phyloP scores from a whole-genome alignment of 2,888 invertebrate genomes.

The Oeneis ivallda region DNA sequence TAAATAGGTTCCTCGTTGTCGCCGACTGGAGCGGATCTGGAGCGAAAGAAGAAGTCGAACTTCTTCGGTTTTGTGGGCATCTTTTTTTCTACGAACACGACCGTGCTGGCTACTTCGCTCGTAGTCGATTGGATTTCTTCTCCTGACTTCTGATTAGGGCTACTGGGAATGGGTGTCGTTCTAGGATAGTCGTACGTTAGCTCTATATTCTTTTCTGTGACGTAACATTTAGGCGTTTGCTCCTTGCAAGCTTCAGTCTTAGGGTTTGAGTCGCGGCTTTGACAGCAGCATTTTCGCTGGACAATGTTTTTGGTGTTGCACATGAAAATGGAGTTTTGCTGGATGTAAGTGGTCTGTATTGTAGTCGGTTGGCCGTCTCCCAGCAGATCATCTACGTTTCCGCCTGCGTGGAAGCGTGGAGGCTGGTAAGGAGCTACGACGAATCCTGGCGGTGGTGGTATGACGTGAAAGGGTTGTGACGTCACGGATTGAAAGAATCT shows the following conservation, averaged over 20 bases:
- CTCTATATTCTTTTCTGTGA: constrained; percentile 79
- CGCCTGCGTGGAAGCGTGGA: constrained; percentile 79
- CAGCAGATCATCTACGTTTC: constrained; percentile 85
- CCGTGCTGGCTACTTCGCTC: constrained; percentile 78
- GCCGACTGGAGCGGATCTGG: constrained; percentile 77
- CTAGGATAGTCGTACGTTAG: constrained; percentile 76
- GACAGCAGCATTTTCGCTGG: constrained; percentile 71
- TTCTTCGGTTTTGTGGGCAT: constrained; percentile 74
- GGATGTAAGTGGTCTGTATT: constrained; percentile 72
- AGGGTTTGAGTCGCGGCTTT: constrained; percentile 50
- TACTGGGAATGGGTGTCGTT: constrained; percentile 63
- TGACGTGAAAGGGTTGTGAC: constrained; percentile 66
- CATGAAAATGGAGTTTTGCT: constrained; percentile 77
- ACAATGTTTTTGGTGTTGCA: constrained; percentile 72
- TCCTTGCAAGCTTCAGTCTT: constrained; percentile 48
- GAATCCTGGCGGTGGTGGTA: constrained; percentile 73
- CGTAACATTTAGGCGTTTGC: constrained; percentile 64
- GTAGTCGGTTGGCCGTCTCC: constrained; percentile 83
- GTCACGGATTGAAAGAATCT: constrained; percentile 73
- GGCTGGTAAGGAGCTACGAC: constrained; percentile 68
- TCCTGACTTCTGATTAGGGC: constrained; percentile 59
- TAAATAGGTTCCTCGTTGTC: constrained; percentile 77
- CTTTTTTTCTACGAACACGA: constrained; percentile 75
- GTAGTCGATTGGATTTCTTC: constrained; percentile 68
- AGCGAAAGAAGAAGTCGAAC: constrained; percentile 76